A percentile compares a stretch with the other conserved stretches of the same genome.
phyloP scores from a whole-genome alignment of 2,888 invertebrate genomes.

The Patella pellucida region DNA sequence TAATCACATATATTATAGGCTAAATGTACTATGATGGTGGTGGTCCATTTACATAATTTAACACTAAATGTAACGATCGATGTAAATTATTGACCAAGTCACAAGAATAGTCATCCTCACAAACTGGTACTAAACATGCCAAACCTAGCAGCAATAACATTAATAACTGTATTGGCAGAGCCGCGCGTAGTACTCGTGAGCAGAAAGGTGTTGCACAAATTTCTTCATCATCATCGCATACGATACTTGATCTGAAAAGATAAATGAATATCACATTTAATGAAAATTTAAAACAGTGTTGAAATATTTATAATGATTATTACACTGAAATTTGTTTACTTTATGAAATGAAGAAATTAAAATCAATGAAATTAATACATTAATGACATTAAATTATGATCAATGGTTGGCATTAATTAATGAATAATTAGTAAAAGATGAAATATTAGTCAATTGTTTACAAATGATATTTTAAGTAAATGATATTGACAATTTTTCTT shows the following conservation, averaged over 20 bases:
- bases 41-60: conserved; percentile 92
- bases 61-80: conserved; percentile 87
- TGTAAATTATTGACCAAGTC: conserved; percentile 87
- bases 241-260: conserved; percentile 46
- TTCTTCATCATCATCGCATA: conserved; percentile 28
- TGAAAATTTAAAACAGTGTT: background rate
- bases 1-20: conserved; percentile 36
- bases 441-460: too few species aligned
- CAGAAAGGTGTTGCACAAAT: conserved; percentile 76
- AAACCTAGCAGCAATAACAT: conserved; percentile 93
- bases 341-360: too few species aligned
- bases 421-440: too few species aligned
- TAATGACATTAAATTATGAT: too few species aligned
- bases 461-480: too few species aligned
- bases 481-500: too few species aligned
- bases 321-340: background rate
- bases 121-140: conserved; percentile 90
- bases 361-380: too few species aligned
- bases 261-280: conserved; percentile 8
- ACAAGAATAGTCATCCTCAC: conserved; percentile 85
- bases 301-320: background rate
- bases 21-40: conserved; percentile 82
- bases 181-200: conserved; percentile 89
- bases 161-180: conserved; percentile 93
- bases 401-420: too few species aligned